phyloP scores from a whole-genome alignment of 2,888 invertebrate species.

The Dryobota labecula region DNA sequence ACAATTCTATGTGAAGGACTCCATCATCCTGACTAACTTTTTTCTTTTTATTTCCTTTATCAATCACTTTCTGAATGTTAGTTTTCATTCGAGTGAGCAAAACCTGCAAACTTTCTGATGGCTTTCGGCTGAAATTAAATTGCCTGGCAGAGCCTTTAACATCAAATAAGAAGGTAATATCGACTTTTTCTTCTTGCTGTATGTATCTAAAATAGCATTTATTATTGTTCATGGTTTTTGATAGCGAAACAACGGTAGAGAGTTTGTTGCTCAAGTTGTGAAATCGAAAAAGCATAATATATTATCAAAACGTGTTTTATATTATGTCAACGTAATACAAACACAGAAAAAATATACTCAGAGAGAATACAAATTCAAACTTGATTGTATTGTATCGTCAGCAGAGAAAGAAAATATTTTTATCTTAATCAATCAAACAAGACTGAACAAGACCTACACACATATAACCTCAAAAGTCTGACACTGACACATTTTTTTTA shows the following conservation, averaged over 20 bases:
- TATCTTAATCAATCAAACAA: not conserved
- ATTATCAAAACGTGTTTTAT: not conserved
- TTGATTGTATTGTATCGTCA: not conserved
- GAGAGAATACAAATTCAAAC: not conserved
- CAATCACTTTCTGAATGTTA: slow-evolving; percentile 92
- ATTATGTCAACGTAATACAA: not conserved
- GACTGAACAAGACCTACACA: too few relatives aligned
- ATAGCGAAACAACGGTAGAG: slow-evolving; percentile 77
- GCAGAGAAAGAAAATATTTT: slow-evolving; percentile 1
- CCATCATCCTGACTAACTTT: slow-evolving; percentile 37
- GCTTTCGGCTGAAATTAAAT: slow-evolving; percentile 93
- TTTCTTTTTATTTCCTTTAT: slow-evolving; percentile 86
- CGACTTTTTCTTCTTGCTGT: slow-evolving; percentile 79
- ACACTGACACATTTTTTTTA: too few relatives aligned
- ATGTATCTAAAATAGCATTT: slow-evolving; percentile 85
- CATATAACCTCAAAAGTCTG: too few relatives aligned
- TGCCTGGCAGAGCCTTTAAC: slow-evolving; percentile 87
- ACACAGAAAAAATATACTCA: too few relatives aligned
- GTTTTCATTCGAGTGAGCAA: slow-evolving; percentile 91
- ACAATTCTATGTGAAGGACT: slow-evolving; percentile 73
- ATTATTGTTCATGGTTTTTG: slow-evolving; percentile 77
- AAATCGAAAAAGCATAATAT: slow-evolving; percentile 71
- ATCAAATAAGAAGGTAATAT: slow-evolving; percentile 82
- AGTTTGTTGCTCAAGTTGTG: slow-evolving; percentile 64
- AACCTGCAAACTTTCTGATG: slow-evolving; percentile 91